A percentile compares a stretch with the other conserved stretches of the same genome.
These are phyloP conservation scores for Lamprologus lemairii DNA, from an alignment of 2,113 vertebrate genomes.

Conservation along the genomic window DNA sequence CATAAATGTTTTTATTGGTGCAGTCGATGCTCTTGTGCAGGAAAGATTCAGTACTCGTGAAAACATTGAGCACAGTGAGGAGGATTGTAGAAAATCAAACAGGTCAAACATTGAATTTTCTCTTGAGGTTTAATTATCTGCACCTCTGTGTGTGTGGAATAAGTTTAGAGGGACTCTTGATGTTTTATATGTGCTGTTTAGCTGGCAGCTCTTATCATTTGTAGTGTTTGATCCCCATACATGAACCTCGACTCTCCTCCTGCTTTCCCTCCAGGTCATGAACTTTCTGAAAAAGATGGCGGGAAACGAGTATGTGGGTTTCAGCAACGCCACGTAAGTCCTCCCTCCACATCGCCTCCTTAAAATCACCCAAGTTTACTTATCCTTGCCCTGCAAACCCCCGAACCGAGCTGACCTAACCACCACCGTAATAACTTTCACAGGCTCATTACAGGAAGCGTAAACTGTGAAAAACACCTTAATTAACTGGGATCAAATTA, in stretches of 20 bases:
- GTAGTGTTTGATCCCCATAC: neutral
- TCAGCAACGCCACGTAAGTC: slow-evolving; percentile 98
- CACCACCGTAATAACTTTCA: neutral
- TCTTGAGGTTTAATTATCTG: neutral
- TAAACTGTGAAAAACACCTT: neutral
- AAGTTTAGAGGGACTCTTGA: neutral
- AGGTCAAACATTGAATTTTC: neutral
- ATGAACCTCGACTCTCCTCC: neutral
- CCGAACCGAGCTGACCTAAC: neutral
- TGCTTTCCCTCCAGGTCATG: slow-evolving; percentile 79
- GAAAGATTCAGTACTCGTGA: neutral
- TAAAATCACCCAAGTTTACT: neutral
- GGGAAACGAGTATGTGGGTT: slow-evolving; percentile 96
- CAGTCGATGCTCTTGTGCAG: neutral
- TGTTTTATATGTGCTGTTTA: neutral
- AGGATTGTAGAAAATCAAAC: neutral
- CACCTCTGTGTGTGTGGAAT: neutral
- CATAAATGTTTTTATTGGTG: neutral
- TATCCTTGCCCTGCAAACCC: neutral
- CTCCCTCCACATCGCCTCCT: neutral
- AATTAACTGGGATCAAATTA: neutral
- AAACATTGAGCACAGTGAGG: neutral
- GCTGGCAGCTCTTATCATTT: neutral
- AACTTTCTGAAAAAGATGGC: slow-evolving; percentile 95
- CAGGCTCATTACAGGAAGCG: neutral